Percentiles rank a stretch among this genome's conserved stretches.
Evolutionary conservation across 2,888 invertebrate genomes (phyloP).

Genomic region (Strigamia maritima): DNA sequence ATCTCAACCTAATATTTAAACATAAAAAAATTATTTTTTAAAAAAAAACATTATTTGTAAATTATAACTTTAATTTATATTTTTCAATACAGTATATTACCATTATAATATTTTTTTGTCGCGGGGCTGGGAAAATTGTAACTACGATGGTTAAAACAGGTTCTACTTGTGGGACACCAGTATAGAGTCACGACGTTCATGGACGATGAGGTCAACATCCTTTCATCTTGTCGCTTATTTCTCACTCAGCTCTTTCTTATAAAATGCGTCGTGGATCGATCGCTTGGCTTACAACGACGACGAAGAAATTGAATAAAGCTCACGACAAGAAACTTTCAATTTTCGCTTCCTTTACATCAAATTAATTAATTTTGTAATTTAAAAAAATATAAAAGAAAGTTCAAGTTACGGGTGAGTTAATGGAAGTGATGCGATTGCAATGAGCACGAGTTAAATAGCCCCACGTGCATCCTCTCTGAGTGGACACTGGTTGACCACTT

Average conservation of each 20-base stretch:
- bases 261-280: constrained; percentile 2
- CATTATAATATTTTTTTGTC: not conserved
- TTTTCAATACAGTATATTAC: not conserved
- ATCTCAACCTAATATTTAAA: not conserved
- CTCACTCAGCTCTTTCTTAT: constrained; percentile 25
- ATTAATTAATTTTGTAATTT: constrained; percentile 37
- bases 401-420: not conserved
- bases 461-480: not conserved
- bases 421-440: not conserved
- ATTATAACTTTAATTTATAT: not conserved
- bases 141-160: not conserved
- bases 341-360: constrained; percentile 37
- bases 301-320: constrained; percentile 39
- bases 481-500: not conserved
- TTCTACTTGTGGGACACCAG: not conserved
- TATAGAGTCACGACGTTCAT: not conserved
- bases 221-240: constrained; percentile 30
- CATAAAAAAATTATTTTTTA: not conserved
- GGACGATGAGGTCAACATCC: constrained; percentile 25
- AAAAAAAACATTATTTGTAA: not conserved
- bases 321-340: constrained; percentile 38
- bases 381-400: not conserved
- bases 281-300: constrained; percentile 20
- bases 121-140: not conserved
- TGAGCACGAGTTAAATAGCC: not conserved